These are phyloP conservation scores for Hemaris fuciformis DNA, from an alignment of 2,888 invertebrate genomes.

Conservation along the genomic window DNA sequence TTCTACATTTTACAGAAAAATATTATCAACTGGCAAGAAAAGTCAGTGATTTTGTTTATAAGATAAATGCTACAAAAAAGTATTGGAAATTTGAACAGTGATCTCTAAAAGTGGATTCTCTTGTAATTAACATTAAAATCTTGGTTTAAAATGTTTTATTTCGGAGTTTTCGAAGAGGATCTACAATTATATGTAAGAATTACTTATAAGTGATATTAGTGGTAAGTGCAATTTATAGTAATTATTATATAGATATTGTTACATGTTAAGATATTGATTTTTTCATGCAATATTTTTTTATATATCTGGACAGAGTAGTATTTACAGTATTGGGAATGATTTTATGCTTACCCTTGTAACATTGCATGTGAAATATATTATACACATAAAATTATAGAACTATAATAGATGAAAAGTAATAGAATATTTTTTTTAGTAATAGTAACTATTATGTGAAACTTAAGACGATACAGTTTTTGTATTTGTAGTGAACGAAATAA, in stretches of 20 bases:
- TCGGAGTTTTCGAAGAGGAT: background rate
- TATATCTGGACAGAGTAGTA: background rate
- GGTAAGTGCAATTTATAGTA: conserved; percentile 43
- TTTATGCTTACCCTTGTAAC: background rate
- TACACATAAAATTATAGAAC: background rate
- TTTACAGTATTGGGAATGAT: background rate
- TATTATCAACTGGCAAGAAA: background rate
- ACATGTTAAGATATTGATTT: conserved; percentile 5
- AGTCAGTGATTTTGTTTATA: background rate
- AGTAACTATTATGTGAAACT: background rate
- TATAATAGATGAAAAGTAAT: background rate
- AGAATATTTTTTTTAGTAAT: background rate
- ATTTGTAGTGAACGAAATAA: background rate
- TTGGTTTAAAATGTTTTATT: background rate
- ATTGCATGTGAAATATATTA: background rate
- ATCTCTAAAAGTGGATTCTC: conserved; percentile 19
- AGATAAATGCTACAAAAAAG: conserved; percentile 6
- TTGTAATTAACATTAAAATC: conserved; percentile 6
- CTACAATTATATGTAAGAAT: conserved; percentile 13
- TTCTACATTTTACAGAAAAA: background rate
- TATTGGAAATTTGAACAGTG: conserved; percentile 15
- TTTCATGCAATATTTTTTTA: background rate
- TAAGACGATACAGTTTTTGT: background rate
- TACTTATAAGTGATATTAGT: conserved; percentile 38
- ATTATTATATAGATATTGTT: conserved; percentile 14